phyloP scores from a whole-genome alignment of 2,113 vertebrate genomes.

The Sciurus niger region DNA sequence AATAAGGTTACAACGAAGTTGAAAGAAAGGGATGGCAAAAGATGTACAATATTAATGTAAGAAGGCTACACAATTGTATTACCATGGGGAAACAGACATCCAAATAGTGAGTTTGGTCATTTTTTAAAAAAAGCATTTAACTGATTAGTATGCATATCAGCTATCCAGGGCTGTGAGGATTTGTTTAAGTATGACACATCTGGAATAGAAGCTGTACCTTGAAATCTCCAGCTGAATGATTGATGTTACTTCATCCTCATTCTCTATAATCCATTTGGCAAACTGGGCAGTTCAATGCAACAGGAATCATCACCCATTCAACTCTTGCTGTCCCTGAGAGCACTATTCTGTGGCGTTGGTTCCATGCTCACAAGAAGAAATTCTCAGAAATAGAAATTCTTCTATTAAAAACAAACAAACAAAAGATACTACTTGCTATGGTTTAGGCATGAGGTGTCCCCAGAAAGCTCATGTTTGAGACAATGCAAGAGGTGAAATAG shows the following conservation, averaged over 20 bases:
- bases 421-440: background rate
- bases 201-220: constrained; percentile 51
- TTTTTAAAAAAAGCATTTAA: background rate
- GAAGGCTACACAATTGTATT: too few species aligned
- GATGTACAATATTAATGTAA: too few species aligned
- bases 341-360: background rate
- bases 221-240: constrained; percentile 56
- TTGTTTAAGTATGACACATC: constrained; percentile 55
- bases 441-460: too few species aligned
- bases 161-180: constrained; percentile 50
- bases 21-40: too few species aligned
- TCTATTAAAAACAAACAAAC: background rate
- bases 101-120: too few species aligned
- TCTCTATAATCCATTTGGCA: constrained; percentile 24
- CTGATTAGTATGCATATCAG: background rate
- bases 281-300: background rate
- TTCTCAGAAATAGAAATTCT: background rate
- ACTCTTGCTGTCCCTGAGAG: background rate
- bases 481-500: too few species aligned
- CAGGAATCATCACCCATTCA: background rate
- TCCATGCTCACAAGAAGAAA: background rate
- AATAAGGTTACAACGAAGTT: too few species aligned
- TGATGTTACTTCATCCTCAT: constrained; percentile 1
- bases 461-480: too few species aligned
- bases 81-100: too few species aligned